Evolutionary conservation across 2,797 vertebrate species (phyloP).

Genomic region (Myripristis murdjan): DNA sequence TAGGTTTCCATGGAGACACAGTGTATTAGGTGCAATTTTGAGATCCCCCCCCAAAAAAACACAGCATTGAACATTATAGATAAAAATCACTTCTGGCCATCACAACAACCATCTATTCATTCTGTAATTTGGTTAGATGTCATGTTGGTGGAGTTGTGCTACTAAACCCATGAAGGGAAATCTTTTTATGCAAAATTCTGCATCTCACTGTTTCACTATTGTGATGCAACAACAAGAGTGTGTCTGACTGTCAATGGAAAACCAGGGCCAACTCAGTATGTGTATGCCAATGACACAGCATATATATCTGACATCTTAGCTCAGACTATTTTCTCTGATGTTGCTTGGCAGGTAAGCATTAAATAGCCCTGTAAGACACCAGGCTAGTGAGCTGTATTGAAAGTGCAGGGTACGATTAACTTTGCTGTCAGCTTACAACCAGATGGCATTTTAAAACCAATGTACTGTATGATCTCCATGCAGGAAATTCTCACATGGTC

Average conservation of each 20-base stretch:
- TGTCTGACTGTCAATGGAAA: neutral
- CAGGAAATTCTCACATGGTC: constrained; percentile 43
- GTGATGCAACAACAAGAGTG: neutral
- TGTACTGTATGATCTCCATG: constrained; percentile 42
- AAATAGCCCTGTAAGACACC: constrained; percentile 17
- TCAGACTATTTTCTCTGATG: neutral
- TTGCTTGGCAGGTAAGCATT: neutral
- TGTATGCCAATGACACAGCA: neutral
- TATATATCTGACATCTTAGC: no score
- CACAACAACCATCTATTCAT: neutral
- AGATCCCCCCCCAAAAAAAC: constrained; percentile 7
- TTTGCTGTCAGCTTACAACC: constrained; percentile 22
- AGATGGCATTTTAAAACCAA: constrained; percentile 27
- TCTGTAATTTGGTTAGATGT: neutral
- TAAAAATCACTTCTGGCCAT: neutral
- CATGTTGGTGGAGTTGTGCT: neutral
- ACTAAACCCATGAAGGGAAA: neutral
- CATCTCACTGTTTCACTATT: no score
- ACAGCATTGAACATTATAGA: neutral
- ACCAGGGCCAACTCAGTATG: neutral
- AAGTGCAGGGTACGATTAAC: constrained; percentile 13
- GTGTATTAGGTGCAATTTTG: constrained; percentile 31
- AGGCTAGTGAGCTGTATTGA: neutral
- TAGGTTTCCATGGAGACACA: constrained; percentile 85
- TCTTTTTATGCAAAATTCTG: neutral